Evolutionary conservation across 2,888 invertebrate species (phyloP).

Genomic region (Drosophila recens): DNA sequence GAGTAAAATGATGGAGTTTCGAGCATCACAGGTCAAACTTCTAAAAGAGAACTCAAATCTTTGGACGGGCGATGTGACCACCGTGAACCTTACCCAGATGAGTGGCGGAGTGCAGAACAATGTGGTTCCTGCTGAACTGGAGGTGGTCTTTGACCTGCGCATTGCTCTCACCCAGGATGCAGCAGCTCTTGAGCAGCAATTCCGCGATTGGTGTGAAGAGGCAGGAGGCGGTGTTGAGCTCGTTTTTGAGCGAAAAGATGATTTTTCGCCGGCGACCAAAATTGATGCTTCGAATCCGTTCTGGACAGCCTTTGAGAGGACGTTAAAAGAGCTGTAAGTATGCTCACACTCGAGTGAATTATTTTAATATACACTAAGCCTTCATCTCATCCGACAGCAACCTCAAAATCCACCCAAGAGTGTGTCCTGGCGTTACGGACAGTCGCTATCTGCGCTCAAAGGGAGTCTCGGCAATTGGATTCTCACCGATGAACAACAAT

Average conservation of each 20-base stretch:
- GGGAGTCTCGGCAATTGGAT: conserved; percentile 7
- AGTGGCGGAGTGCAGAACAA: conserved; percentile 16
- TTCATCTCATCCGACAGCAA: not conserved
- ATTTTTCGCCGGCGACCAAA: conserved; percentile 3
- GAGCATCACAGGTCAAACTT: not conserved
- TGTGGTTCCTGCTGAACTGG: conserved; percentile 11
- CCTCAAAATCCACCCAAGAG: not conserved
- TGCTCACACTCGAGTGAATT: too few relatives aligned
- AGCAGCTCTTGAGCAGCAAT: conserved; percentile 5
- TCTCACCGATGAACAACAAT: conserved; percentile 18
- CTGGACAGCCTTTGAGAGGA: conserved; percentile 3
- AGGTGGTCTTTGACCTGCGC: conserved; percentile 14
- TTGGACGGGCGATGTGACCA: not conserved
- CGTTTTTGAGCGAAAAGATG: conserved; percentile 13
- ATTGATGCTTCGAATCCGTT: not conserved
- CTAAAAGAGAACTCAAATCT: not conserved
- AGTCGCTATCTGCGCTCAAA: conserved; percentile 10
- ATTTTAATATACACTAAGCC: not conserved
- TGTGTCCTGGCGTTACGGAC: conserved; percentile 13
- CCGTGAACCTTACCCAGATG: conserved; percentile 12
- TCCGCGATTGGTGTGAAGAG: conserved; percentile 10
- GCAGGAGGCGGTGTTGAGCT: conserved; percentile 14
- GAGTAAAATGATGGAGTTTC: conserved; percentile 13
- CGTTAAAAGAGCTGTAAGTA: conserved; percentile 1
- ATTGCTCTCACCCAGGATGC: conserved; percentile 1